phyloP scores from a whole-genome alignment of 2,888 invertebrate genomes.

The Quadriops clusia region DNA sequence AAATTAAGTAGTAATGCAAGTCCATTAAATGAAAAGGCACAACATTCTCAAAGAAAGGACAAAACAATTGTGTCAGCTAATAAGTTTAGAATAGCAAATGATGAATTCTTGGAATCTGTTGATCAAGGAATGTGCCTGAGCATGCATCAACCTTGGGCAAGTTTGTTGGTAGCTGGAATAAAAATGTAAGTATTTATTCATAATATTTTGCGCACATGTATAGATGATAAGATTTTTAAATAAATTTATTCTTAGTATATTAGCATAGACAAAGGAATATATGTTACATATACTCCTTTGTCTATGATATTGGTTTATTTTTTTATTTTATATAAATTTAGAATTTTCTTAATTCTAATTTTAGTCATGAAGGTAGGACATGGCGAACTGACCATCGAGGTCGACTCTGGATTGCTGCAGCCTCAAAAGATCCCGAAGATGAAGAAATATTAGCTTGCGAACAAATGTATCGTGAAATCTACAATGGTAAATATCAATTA shows the following conservation, averaged over 20 bases:
- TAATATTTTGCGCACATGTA: too few species aligned
- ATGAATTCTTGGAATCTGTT: slow-evolving; percentile 27
- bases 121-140: slow-evolving; percentile 74
- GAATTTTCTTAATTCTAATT: too few species aligned
- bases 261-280: too few species aligned
- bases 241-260: slow-evolving; percentile 2
- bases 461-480: slow-evolving; percentile 52
- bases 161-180: slow-evolving; percentile 81
- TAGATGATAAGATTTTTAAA: too few species aligned
- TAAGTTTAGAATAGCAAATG: slow-evolving; percentile 25
- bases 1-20: not conserved
- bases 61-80: slow-evolving; percentile 1
- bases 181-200: slow-evolving; percentile 54
- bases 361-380: slow-evolving; percentile 81
- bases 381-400: slow-evolving; percentile 92
- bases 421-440: slow-evolving; percentile 58
- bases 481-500: slow-evolving; percentile 42
- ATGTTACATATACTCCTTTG: too few species aligned
- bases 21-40: slow-evolving; percentile 4
- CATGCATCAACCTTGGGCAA: slow-evolving; percentile 95
- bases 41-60: slow-evolving; percentile 1
- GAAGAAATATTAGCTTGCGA: slow-evolving; percentile 60
- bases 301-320: too few species aligned
- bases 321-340: too few species aligned
- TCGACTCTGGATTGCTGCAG: slow-evolving; percentile 88